Base-by-base conservation (phyloP, 2,888 invertebrate genomes). In the Kuschelorhynchus macadamiae region DNA sequence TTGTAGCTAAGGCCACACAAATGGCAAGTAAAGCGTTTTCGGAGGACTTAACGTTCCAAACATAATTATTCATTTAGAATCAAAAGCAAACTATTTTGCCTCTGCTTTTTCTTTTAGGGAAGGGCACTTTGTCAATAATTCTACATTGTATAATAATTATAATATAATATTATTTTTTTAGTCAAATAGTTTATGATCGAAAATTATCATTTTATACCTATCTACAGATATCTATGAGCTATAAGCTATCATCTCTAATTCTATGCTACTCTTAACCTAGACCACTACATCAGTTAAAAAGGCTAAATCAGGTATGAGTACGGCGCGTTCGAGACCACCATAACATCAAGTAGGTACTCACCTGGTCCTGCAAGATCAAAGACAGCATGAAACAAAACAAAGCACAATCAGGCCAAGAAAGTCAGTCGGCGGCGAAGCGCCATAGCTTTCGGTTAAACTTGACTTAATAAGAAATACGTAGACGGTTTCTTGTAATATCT, bases 361-460 rank as follows among this genome's bases (percentile, higher is more conserved):
- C 80, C 80, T 80, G 80, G 77, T 80, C 80, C 80, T 80, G 72
- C 60, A 59, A 69, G 73, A 74, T 72, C 67, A 73, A 75, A 77
- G 80, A 76, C 77, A 79, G 81, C 82, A 79, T 82, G 81, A 75
- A 82, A 82, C 80, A 78, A 82, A 82, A 82, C 81, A 81, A 81
- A 80, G 79, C 77, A 77, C 79, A 81, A 81, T 82, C 80, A 82
- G 81, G 75, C 79, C 78, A 76, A 75, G 80, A 77, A 77, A 81
- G 80, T 81, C 81, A 81, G 69, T 68, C 47, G 41, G 59, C 57
- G 64, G 20, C 56, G 42, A 25, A 41, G 20, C 64, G 42, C 39
- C 61, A 47, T 17, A 32, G 61, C 52, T 50, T 50, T 36, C 63
- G 63, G 44, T 62, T 62, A 14, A 50, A 17, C 25, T 61, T 32